Base-by-base conservation (phyloP, 2,797 vertebrate species). In the Bryconaethiops microstoma region DNA sequence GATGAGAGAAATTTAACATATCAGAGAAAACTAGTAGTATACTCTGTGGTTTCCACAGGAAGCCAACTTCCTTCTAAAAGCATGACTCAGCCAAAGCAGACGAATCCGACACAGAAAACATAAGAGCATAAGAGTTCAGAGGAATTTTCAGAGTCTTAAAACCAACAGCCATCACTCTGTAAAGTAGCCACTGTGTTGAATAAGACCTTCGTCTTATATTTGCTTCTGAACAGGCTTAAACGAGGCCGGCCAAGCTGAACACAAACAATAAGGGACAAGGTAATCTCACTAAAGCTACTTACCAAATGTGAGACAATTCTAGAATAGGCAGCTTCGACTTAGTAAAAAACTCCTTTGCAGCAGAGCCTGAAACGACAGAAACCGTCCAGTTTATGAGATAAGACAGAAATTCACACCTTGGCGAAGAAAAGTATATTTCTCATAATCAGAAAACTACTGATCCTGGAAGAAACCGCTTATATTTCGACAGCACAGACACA, bases 291-390 rank as follows among this genome's bases (percentile, higher is more conserved):
- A 74, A 54, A 60, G 69, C 65, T 71, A 95, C 98, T 97, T 95
- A 99, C 98, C 98, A 99, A 94, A 99, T 99, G 88, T 99, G 98
- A 86, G 98, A 99, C 91, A 99, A 92, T 92, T 99, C 98, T 93
- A 98, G 96, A 94, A 99, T 99, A 54, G 98, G 98, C 88, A 99
- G 95, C 89, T 99, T 99, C 78, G 98, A 99, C 92, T 99, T 99
- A 85, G 98, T 99, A 92, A 99, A 99, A 95, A 99, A 99, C 90
- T 99, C 98, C 94, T 99, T 99, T 85, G 98, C 98, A 84, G 97
- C 96, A 91, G 98, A 99, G 86, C 98, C 98, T 99, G 91, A 83
- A 94, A 62, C 0, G 72, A 48, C 23, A n/a, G n/a, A n/a, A 72
- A 50, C 1, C 25, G 25, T 7, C 16, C 10, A 52, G 48, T 63